Base-by-base conservation (phyloP, 35 echinoderm and acorn worm genomes). In the Heliocidaris tuberculata region DNA sequence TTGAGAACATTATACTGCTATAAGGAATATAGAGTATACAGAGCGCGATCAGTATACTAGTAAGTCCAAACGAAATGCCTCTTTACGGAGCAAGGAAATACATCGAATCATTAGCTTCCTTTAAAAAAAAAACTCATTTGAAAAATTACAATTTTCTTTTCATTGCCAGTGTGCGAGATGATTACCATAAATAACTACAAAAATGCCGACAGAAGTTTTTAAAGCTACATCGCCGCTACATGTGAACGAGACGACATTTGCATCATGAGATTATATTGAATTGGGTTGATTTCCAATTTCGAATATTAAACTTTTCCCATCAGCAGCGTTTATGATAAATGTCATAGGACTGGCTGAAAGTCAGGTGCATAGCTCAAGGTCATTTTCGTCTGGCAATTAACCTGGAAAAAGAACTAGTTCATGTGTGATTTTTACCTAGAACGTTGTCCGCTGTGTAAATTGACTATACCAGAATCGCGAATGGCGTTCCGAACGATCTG, bases 361-460 rank as follows among this genome's bases (percentile, higher is more conserved):
- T 24, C 65, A 78, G 65, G 21, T 78, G 65, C 65, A 78, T 19
- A 78, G 19, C 5, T 78, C 65, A 78, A 78, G 65, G 65, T 78
- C 65, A 78, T 78, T 78, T 78, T n/a, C 65, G 65, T 21, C 17
- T 4, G 7, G 7, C 65, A 78, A 78, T 78, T 78, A 78, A 78
- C 65, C 65, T 78, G 65, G 65, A 78, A 78, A 78, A 5, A 78
- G 27, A 78, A 78, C 65, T 78, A 78, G 65, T 78, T 78, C 65
- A 78, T 78, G 65, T n/a, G 15, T 78, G 65, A 78, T n/a, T 78
- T 78, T 78, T 78, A n/a, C 65, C 65, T 78, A 78, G 65, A n/a
- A 78, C 19, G 19, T 19, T n/a, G 17, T 78, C 65, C 65, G 65
- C 15, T n/a, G 17, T 6, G 27, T 78, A 78, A 78, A n/a, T 78